Evolutionary conservation across 2,888 invertebrate genomes (phyloP).

Genomic region (Merodon equestris): DNA sequence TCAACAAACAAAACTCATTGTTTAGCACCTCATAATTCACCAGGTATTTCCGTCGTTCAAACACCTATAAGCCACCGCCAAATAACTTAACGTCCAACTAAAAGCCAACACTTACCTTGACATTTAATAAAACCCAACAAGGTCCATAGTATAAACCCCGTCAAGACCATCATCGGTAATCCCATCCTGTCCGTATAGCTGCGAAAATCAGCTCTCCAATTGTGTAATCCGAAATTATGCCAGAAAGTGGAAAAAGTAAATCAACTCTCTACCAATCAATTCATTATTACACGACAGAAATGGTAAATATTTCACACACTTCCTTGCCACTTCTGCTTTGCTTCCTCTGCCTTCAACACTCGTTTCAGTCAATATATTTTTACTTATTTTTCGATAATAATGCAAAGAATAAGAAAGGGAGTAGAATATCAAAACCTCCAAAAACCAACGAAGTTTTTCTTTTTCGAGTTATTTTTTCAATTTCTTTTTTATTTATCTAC

Average conservation of each 20-base stretch:
- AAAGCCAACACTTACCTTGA: slow-evolving; percentile 50
- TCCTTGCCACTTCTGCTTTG: slow-evolving; percentile 1
- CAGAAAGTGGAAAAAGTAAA: slow-evolving; percentile 4
- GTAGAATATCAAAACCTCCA: no score
- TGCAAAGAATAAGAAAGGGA: no score
- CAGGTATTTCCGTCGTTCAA: no score
- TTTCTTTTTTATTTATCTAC: slow-evolving; percentile 4
- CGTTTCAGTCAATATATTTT: neutral
- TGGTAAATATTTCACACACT: slow-evolving; percentile 12
- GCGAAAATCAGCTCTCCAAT: slow-evolving; percentile 27
- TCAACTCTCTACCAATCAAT: slow-evolving; percentile 24
- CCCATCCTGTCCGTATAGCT: slow-evolving; percentile 30
- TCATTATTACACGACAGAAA: slow-evolving; percentile 33
- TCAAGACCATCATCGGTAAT: slow-evolving; percentile 30
- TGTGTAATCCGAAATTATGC: slow-evolving; percentile 46
- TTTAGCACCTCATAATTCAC: no score
- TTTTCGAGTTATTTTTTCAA: neutral
- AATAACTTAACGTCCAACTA: no score
- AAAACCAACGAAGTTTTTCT: neutral
- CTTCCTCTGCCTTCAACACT: neutral
- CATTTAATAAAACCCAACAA: slow-evolving; percentile 54
- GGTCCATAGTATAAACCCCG: slow-evolving; percentile 54
- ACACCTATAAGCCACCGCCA: no score
- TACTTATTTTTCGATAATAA: no score
- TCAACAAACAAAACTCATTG: no score